A percentile compares a stretch with the other conserved stretches of the same genome.
These are phyloP conservation scores for Pristionchus entomophagus DNA, from an alignment of 2,888 invertebrate genomes.

Conservation along the genomic window DNA sequence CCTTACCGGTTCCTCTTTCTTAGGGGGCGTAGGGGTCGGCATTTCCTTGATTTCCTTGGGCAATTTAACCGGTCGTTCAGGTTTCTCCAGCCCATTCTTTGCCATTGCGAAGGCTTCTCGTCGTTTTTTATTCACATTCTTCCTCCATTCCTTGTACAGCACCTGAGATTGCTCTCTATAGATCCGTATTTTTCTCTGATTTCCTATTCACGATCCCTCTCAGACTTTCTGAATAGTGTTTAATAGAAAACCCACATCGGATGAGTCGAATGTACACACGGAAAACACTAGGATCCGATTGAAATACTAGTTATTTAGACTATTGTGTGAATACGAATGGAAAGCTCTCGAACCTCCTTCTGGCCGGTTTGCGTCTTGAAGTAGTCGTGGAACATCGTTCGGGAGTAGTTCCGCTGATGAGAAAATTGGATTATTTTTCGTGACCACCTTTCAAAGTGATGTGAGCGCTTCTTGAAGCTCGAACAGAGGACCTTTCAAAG, in stretches of 20 bases:
- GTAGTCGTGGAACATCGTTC: slow-evolving; percentile 31
- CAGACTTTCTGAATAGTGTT: too few relatives aligned
- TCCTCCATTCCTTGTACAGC: slow-evolving; percentile 31
- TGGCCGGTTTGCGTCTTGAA: slow-evolving; percentile 23
- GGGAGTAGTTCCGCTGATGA: slow-evolving; percentile 31
- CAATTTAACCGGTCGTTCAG: neutral
- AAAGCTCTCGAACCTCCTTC: neutral
- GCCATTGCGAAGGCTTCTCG: slow-evolving; percentile 1
- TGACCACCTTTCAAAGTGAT: neutral
- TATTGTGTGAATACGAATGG: too few relatives aligned
- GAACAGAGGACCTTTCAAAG: too few relatives aligned
- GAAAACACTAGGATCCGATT: too few relatives aligned
- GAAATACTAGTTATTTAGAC: too few relatives aligned
- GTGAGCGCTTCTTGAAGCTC: too few relatives aligned
- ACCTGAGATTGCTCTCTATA: neutral
- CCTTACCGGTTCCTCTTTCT: slow-evolving; percentile 1
- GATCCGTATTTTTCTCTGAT: too few relatives aligned
- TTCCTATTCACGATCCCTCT: too few relatives aligned
- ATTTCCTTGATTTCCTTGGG: neutral
- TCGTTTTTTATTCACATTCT: slow-evolving; percentile 17
- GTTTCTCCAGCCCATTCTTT: neutral
- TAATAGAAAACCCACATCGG: too few relatives aligned
- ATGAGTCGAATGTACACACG: too few relatives aligned
- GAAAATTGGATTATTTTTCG: neutral
- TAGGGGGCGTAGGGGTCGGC: neutral